Evolutionary conservation across 2,797 vertebrate genomes (phyloP).

Genomic region (Florisuga fusca): DNA sequence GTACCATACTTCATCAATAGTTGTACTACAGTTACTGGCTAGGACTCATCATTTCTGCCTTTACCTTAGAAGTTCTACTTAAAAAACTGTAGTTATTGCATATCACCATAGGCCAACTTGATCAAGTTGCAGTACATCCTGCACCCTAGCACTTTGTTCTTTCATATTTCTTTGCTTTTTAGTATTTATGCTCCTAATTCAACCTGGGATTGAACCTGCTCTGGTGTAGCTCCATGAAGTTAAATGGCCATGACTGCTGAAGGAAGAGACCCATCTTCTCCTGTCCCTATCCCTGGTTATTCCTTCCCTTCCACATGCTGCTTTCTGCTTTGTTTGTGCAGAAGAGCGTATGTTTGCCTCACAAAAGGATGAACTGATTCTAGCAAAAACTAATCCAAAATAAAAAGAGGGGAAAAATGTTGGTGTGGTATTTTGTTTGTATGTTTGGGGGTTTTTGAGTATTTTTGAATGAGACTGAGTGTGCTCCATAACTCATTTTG

Average conservation of each 20-base stretch:
- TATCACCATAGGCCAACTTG: neutral
- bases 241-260: neutral
- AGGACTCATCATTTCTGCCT: neutral
- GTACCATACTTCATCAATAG: neutral
- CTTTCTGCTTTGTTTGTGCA: neutral
- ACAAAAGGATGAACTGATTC: neutral
- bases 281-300: neutral
- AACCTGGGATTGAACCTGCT: neutral
- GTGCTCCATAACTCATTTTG: neutral
- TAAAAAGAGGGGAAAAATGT: neutral
- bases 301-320: neutral
- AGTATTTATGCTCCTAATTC: neutral
- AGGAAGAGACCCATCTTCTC: neutral
- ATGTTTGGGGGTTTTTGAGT: too few species aligned
- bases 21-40: neutral
- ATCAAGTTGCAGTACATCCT: neutral
- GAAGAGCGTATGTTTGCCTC: neutral
- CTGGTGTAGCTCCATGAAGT: neutral
- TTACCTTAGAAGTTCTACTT: neutral
- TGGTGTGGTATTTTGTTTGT: too few species aligned
- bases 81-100: neutral
- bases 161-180: neutral
- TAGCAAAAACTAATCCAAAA: neutral
- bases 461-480: neutral
- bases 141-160: fast-evolving